Percentiles rank a stretch among this genome's conserved stretches.
Conservation (phyloP, 2,888 invertebrate species). For the Pharmacophagus antenor region DNA sequence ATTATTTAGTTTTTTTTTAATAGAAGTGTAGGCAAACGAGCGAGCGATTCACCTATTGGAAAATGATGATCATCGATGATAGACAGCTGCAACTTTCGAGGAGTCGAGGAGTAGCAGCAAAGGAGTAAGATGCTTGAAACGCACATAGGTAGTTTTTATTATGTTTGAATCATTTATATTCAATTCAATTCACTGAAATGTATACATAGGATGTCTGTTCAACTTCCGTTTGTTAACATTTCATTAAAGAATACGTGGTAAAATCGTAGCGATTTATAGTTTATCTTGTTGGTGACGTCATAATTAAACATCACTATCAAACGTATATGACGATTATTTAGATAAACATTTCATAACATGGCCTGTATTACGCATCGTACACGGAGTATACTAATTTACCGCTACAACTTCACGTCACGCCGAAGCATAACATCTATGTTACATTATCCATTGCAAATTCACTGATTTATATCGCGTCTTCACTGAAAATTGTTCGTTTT, state of each 20-base stretch:
- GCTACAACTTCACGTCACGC: not conserved
- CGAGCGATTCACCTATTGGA: too few species aligned
- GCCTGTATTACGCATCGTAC: not conserved
- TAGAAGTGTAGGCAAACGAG: too few species aligned
- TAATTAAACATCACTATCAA: not conserved
- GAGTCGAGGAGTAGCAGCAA: too few species aligned
- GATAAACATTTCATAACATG: not conserved
- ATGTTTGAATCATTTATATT: not conserved
- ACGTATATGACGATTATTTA: not conserved
- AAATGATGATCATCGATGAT: too few species aligned
- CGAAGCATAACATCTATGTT: not conserved
- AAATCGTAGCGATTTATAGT: not conserved
- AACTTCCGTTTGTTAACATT: not conserved
- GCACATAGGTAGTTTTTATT: too few species aligned
- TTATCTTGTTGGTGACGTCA: not conserved
- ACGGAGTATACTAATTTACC: too few species aligned
- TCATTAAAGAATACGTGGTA: not conserved
- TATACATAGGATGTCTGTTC: not conserved
- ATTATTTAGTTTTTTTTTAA: too few species aligned
- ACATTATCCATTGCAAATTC: not conserved
- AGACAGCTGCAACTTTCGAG: too few species aligned
- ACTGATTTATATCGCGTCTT: slow-evolving; percentile 13
- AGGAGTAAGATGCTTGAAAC: too few species aligned
- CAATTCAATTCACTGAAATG: not conserved
- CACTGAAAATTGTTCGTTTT: slow-evolving; percentile 4